These are phyloP conservation scores for Sinhomidia bicolor DNA, from an alignment of 2,888 invertebrate species.

Conservation along the genomic window DNA sequence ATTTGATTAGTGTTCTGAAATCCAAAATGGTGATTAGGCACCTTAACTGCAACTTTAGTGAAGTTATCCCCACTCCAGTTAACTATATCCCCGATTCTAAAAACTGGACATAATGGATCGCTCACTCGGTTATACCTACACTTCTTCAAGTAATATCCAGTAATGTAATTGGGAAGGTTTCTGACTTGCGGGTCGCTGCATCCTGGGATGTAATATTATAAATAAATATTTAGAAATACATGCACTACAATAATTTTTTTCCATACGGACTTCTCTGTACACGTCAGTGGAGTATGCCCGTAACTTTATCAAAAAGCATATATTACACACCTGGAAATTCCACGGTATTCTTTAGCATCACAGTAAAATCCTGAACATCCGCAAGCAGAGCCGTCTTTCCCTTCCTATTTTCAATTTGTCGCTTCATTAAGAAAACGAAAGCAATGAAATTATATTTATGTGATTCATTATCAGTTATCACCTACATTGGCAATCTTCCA, in stretches of 20 bases:
- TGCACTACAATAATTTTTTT: no score
- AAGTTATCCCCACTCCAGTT: slow-evolving; percentile 80
- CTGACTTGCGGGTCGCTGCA: slow-evolving; percentile 55
- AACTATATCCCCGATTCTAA: slow-evolving; percentile 82
- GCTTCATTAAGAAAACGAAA: background rate
- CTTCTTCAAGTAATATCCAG: slow-evolving; percentile 75
- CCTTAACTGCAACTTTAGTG: slow-evolving; percentile 80
- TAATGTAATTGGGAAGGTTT: slow-evolving; percentile 80
- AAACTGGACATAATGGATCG: slow-evolving; percentile 82
- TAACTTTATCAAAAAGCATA: no score
- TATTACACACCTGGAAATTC: slow-evolving; percentile 74
- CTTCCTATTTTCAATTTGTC: slow-evolving; percentile 41
- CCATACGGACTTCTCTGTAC: no score
- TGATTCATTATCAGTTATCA: no score
- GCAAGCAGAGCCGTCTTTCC: slow-evolving; percentile 67
- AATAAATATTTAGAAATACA: no score
- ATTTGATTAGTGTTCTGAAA: no score
- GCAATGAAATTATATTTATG: background rate
- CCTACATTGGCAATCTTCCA: slow-evolving; percentile 34
- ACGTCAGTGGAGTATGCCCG: no score
- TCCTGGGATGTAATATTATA: no score
- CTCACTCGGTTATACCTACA: slow-evolving; percentile 35
- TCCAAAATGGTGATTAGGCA: no score
- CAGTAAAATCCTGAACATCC: slow-evolving; percentile 69
- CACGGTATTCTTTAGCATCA: slow-evolving; percentile 73